Conservation (phyloP, 2,113 vertebrate species). For the Menura novaehollandiae region DNA sequence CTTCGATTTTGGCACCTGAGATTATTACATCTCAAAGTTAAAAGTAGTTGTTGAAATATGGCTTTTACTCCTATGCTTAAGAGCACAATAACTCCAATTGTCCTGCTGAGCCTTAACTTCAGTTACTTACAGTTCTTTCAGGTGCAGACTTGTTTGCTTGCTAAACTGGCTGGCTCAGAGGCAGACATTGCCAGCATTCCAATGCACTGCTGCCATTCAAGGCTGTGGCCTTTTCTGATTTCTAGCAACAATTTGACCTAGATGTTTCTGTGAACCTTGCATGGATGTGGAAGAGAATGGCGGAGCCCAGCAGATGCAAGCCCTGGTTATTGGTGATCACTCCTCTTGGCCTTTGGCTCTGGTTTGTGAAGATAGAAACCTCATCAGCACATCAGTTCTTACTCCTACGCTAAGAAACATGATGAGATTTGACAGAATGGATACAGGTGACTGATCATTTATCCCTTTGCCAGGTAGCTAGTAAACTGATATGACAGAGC, state of each 20-base stretch:
- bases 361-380: not conserved
- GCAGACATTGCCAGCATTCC: not conserved
- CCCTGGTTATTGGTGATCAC: fast-evolving
- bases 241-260: not conserved
- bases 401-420: not conserved
- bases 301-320: not conserved
- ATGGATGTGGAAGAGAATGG: not conserved
- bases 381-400: not conserved
- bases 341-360: not conserved
- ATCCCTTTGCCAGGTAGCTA: not conserved
- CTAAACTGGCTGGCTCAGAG: not conserved
- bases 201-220: not conserved
- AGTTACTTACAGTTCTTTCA: not conserved
- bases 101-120: not conserved
- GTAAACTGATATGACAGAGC: not conserved
- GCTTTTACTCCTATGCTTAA: not conserved
- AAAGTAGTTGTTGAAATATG: not conserved
- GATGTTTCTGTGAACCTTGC: not conserved
- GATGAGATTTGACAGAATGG: not conserved
- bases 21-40: not conserved
- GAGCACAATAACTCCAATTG: not conserved
- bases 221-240: not conserved
- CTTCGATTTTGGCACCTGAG: not conserved
- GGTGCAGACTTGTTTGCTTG: not conserved
- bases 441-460: not conserved